Base-by-base conservation (phyloP, 2,113 vertebrate species). In the Brachionichthys hirsutus region DNA sequence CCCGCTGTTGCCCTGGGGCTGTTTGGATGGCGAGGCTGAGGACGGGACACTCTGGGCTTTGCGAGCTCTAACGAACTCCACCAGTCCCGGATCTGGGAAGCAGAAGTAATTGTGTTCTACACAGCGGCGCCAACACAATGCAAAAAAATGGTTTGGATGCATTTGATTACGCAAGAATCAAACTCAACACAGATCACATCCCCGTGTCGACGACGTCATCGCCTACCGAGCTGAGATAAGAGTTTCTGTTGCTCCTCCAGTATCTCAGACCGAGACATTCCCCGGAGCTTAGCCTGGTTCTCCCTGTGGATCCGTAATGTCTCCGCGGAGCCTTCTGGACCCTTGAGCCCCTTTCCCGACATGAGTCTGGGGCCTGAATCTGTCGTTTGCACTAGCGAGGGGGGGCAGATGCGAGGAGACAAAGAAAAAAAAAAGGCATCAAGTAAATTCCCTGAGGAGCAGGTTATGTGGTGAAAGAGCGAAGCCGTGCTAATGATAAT, bases 31-130 rank as follows among this genome's bases (percentile, higher is more conserved):
- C 6, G 75, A 70, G 19, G 54, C 19, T 54, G 85, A 75, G 43
- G 62, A 82, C 0, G 62, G 24, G 46, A 22, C 9, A 4, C 55
- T 81, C 74, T 86, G 83, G 80, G 54, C 73, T 80, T 80, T 80
- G 11, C 52, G 87, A 70, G 94, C 93, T 83, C 87, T 93, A 62
- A 99, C 83, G 79, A 98, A 98, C 65, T 94, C 91, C 67, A 98
- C 89, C 63, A 98, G 77, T 81, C 81, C 88, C 44, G 94, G 92
- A 89, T 96, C 97, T 99, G 83, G 58, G 80, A 85, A 62, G 72
- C 42, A 73, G 42, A 74, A 70, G 59, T 55, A 73, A 80, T 48
- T 1, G 1, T 6, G 24, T 78, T 69, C 52, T 6, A 43, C 6
- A 36, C 47, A 68, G 47, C 12, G 4, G 58, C 11, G 16, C 18